Percentiles rank a stretch among this genome's conserved stretches.
These are phyloP conservation scores for Thera britannica DNA, from an alignment of 2,888 invertebrate genomes.

Conservation along the genomic window DNA sequence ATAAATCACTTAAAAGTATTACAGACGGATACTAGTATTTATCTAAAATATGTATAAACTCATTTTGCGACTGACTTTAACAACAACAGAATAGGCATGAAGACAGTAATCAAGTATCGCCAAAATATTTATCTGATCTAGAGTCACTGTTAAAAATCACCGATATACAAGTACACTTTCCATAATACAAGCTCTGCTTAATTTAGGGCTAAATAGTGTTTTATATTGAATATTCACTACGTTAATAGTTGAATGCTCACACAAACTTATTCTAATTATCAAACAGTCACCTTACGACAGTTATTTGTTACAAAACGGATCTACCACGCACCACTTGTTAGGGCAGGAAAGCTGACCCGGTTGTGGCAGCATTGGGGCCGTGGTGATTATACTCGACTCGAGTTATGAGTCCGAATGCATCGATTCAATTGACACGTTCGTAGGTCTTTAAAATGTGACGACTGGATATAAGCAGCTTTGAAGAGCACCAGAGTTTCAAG, in stretches of 20 bases:
- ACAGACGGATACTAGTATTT: not conserved
- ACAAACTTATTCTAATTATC: not conserved
- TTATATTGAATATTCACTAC: too few relatives aligned
- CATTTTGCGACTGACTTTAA: too few relatives aligned
- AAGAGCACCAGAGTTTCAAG: too few relatives aligned
- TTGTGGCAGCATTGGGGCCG: constrained; percentile 40
- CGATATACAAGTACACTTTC: too few relatives aligned
- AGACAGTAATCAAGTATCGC: too few relatives aligned
- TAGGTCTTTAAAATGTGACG: not conserved
- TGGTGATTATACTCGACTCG: constrained; percentile 27
- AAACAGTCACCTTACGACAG: constrained; percentile 32
- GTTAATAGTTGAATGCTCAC: not conserved
- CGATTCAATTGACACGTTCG: constrained; percentile 17
- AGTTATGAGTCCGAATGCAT: constrained; percentile 24
- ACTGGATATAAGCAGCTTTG: not conserved
- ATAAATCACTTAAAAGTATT: not conserved
- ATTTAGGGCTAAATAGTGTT: too few relatives aligned
- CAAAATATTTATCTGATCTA: too few relatives aligned
- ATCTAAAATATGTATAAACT: not conserved
- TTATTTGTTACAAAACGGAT: constrained; percentile 43
- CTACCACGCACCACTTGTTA: constrained; percentile 46
- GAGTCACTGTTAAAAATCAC: too few relatives aligned
- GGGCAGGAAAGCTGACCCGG: constrained; percentile 46
- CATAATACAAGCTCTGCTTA: too few relatives aligned
- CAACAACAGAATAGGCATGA: too few relatives aligned